Evolutionary conservation across 1,140 invertebrate genomes (phyloP).

Genomic region (Caenorhabditis brenneri): DNA sequence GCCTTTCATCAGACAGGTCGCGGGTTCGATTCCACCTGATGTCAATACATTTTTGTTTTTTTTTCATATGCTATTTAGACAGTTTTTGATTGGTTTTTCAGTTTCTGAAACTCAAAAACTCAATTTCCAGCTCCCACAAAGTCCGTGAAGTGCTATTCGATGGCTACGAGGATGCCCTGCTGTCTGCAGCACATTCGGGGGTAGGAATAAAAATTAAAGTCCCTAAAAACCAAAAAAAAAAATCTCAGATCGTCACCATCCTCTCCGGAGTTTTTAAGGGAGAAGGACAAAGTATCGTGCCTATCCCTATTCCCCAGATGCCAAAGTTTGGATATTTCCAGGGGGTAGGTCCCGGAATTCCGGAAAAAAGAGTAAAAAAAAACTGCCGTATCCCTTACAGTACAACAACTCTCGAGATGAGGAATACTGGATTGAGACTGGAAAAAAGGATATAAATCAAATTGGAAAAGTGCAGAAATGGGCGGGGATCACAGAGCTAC

Average conservation of each 20-base stretch:
- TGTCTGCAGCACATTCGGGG: slow-evolving; percentile 44
- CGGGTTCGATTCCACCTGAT: too few species aligned
- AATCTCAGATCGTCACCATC: not conserved
- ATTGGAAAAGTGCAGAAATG: slow-evolving; percentile 32
- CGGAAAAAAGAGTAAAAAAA: too few species aligned
- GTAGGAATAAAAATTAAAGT: not conserved
- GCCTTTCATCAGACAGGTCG: too few species aligned
- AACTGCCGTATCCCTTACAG: slow-evolving; percentile 3
- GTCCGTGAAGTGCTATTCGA: slow-evolving; percentile 50
- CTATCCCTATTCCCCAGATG: slow-evolving; percentile 50
- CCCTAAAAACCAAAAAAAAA: not conserved
- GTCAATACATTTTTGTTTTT: not conserved
- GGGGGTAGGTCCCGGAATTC: not conserved
- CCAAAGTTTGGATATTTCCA: slow-evolving; percentile 49
- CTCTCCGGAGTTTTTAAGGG: slow-evolving; percentile 6
- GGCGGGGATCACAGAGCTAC: slow-evolving; percentile 29
- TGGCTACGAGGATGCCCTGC: slow-evolving; percentile 45
- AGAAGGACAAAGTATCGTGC: slow-evolving; percentile 41
- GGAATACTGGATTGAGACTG: slow-evolving; percentile 46
- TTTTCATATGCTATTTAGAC: not conserved
- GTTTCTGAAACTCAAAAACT: not conserved
- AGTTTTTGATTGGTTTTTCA: too few species aligned
- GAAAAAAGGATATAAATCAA: slow-evolving; percentile 42
- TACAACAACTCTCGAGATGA: slow-evolving; percentile 53
- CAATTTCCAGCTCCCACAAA: slow-evolving; percentile 19